Evolutionary conservation across 2,888 invertebrate species (phyloP), one percentile per base, ranked within the genome.

Genomic region (Cerastis leucographa): DNA sequence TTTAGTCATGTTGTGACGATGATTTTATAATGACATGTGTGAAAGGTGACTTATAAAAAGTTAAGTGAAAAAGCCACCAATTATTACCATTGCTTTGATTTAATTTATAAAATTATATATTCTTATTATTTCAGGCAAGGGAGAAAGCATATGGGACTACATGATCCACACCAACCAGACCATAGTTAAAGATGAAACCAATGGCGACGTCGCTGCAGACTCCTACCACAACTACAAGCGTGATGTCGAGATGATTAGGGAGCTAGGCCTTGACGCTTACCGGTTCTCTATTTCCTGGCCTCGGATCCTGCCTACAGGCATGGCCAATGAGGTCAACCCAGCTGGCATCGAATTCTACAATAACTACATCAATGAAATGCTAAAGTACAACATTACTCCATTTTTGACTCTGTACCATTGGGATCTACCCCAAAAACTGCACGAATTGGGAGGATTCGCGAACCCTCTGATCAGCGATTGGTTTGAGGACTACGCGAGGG

Each of bases 321-420:
- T 95, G 46, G 70, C 94, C 1, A 95, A 97, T 66, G 88, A 94
- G 6, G 88, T 97, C 40, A 98, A 97, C 89, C 91, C 95, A 84
- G 95, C 95, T 1, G 98, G 97, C 8, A 93, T 98, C 22, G 92
- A 96, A 12, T 98, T 97, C 91, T 98, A 98, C 92, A 97, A 97
- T 84, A 94, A 96, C 76, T 91, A 97, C 2, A 97, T 98, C 67
- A 90, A 97, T 86, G 97, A 97, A 88, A 94, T 98, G 77, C 76
- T 97, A 0, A 96, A 94, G 44, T 97, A 97, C 83, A 97, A 96
- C 51, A 97, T 98, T 73, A 91, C 94, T 71, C 98, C 98, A 0
- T 93, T 97, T 91, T 93, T 97, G 0, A 97, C 97, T 0, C 90
- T 97, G 49, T 97, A 95, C 85, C 97, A 97, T 74, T 97, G 96